phyloP scores from a whole-genome alignment of 2,888 invertebrate species.

The Syritta pipiens region DNA sequence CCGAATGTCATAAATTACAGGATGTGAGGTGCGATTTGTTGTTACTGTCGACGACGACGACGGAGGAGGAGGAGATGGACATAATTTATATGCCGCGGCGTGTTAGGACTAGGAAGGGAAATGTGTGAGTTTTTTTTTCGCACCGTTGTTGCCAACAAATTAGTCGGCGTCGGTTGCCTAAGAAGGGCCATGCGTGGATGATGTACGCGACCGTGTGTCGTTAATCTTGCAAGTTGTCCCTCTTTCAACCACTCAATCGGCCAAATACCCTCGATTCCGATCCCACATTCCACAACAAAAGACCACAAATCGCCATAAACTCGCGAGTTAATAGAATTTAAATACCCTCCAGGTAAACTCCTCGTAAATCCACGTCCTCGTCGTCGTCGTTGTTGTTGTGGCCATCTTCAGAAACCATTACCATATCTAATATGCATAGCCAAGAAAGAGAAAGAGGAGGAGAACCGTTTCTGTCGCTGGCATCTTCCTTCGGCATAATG shows the following conservation, averaged over 20 bases:
- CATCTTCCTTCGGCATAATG: constrained; percentile 55
- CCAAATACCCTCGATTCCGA: constrained; percentile 35
- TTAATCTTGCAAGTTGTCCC: constrained; percentile 29
- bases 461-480: constrained; percentile 47
- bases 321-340: constrained; percentile 66
- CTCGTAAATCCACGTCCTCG: constrained; percentile 50
- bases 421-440: constrained; percentile 65
- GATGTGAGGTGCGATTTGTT: constrained; percentile 64
- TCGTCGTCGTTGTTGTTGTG: constrained; percentile 5
- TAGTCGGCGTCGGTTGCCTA: constrained; percentile 19
- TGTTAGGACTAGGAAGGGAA: constrained; percentile 48
- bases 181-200: constrained; percentile 16
- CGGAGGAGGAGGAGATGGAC: constrained; percentile 14
- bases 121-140: neutral
- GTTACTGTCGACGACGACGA: constrained; percentile 2
- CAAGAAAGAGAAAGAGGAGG: too few species aligned
- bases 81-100: constrained; percentile 48
- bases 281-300: constrained; percentile 48
- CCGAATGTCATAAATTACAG: constrained; percentile 65
- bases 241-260: constrained; percentile 41
- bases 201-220: constrained; percentile 6
- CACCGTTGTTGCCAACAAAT: constrained; percentile 37
- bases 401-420: constrained; percentile 59
- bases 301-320: constrained; percentile 48
- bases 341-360: constrained; percentile 62